phyloP scores from a whole-genome alignment of 2,113 vertebrate genomes.

The Crotalus viridis region DNA sequence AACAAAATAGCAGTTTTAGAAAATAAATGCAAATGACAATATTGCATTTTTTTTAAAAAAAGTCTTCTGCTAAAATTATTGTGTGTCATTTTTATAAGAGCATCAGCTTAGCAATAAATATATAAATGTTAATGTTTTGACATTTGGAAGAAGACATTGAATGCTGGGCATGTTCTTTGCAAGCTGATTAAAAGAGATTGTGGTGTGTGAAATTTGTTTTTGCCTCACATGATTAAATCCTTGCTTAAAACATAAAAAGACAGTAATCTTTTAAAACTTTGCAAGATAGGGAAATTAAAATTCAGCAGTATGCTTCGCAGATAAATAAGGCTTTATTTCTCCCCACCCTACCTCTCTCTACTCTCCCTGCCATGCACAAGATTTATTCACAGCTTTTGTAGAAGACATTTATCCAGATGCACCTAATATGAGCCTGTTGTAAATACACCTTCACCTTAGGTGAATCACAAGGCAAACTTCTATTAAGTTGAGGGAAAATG shows the following conservation, averaged over 20 bases:
- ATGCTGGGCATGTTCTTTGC: constrained; percentile 59
- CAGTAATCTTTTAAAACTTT: constrained; percentile 74
- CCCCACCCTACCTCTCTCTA: too few species aligned
- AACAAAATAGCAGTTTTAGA: constrained; percentile 51
- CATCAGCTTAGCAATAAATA: constrained; percentile 67
- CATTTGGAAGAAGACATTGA: constrained; percentile 72
- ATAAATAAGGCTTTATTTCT: neutral
- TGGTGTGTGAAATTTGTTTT: constrained; percentile 74
- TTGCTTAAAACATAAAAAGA: constrained; percentile 64
- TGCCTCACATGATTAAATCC: constrained; percentile 68
- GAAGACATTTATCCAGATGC: neutral
- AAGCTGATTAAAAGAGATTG: constrained; percentile 76
- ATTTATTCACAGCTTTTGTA: neutral
- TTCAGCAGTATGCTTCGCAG: constrained; percentile 65
- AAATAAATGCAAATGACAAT: constrained; percentile 47
- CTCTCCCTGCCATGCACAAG: constrained; percentile 30
- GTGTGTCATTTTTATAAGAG: constrained; percentile 43
- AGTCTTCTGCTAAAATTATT: constrained; percentile 11
- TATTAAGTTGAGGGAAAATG: neutral
- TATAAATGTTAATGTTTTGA: constrained; percentile 79
- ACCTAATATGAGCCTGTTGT: neutral
- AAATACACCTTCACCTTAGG: neutral
- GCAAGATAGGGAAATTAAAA: constrained; percentile 71
- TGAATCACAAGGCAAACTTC: neutral
- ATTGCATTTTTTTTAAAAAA: constrained; percentile 18